phyloP scores from a whole-genome alignment of 2,888 invertebrate species.

The Ormia ochracea region DNA sequence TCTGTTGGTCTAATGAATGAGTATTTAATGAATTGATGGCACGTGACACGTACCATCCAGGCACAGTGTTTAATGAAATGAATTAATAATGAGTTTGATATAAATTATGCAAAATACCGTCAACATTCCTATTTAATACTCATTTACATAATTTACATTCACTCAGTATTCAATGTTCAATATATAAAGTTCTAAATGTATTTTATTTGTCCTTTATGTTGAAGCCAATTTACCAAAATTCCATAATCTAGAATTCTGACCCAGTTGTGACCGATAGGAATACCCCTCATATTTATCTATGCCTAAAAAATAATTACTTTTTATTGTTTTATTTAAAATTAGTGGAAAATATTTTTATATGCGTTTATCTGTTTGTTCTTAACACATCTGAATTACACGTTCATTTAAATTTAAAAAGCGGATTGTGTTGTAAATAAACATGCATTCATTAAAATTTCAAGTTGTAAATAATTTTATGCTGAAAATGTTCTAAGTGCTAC shows the following conservation, averaged over 20 bases:
- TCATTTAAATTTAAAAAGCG: slow-evolving; percentile 1
- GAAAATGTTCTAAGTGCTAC: neutral
- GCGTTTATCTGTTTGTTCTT: neutral
- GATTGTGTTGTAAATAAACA: slow-evolving; percentile 40
- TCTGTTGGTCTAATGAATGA: too few species aligned
- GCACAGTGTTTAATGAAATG: too few species aligned
- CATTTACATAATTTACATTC: neutral
- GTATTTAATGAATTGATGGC: too few species aligned
- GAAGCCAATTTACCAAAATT: slow-evolving; percentile 77
- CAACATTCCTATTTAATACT: slow-evolving; percentile 9
- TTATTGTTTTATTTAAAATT: slow-evolving; percentile 49
- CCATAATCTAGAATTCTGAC: slow-evolving; percentile 77
- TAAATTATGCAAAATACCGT: slow-evolving; percentile 26
- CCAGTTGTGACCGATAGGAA: slow-evolving; percentile 76
- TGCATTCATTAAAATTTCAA: slow-evolving; percentile 38
- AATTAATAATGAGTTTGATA: too few species aligned
- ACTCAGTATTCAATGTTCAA: slow-evolving; percentile 33
- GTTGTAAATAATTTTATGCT: slow-evolving; percentile 27
- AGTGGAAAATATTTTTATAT: neutral
- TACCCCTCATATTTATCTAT: slow-evolving; percentile 77
- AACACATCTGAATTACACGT: neutral
- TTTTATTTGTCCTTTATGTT: slow-evolving; percentile 36
- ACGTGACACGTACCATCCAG: too few species aligned
- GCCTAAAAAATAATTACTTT: slow-evolving; percentile 70
- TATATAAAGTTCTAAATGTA: slow-evolving; percentile 49